These are phyloP conservation scores for Bilobella aurantiaca DNA, from an alignment of 1,140 invertebrate species.

Conservation along the genomic window DNA sequence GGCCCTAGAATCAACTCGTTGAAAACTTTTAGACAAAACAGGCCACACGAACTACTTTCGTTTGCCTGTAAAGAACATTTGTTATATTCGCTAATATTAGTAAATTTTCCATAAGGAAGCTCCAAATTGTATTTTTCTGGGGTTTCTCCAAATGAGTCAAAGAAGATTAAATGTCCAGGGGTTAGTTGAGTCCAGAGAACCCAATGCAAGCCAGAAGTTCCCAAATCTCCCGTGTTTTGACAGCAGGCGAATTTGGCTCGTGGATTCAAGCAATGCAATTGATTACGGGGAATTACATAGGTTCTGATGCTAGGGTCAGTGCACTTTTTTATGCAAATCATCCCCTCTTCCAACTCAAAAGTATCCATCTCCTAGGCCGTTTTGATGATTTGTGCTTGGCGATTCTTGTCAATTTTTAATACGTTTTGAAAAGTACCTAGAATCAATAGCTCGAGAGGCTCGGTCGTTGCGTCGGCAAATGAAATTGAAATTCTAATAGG, in stretches of 20 bases:
- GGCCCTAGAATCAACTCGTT: neutral
- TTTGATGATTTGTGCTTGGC: neutral
- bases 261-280: neutral
- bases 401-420: neutral
- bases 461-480: neutral
- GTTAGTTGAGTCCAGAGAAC: neutral
- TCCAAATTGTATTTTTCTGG: neutral
- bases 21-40: neutral
- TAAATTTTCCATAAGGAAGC: neutral
- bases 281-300: neutral
- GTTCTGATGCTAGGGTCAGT: neutral
- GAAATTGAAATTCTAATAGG: neutral
- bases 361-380: neutral
- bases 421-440: neutral
- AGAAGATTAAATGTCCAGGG: neutral
- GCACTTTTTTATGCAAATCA: neutral
- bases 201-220: neutral
- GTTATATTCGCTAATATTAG: neutral
- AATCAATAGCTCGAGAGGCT: neutral
- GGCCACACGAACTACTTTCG: neutral
- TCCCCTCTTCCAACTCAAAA: neutral
- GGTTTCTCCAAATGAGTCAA: neutral
- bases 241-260: neutral
- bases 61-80: neutral
- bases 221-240: neutral